Base-by-base conservation (phyloP, 2,113 vertebrate species). In the Zosterops lateralis region DNA sequence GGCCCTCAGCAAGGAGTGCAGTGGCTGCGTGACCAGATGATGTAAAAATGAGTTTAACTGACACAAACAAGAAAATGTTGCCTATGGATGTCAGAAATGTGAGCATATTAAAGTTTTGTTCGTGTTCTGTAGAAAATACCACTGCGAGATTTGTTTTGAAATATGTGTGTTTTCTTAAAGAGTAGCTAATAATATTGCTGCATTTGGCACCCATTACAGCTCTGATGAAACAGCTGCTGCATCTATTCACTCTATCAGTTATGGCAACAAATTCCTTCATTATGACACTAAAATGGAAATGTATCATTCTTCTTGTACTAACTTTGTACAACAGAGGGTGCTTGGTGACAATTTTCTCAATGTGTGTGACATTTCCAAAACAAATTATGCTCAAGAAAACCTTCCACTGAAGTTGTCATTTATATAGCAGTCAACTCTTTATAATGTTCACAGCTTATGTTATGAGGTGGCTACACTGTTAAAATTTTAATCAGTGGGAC, bases 221-320 rank as follows among this genome's bases (percentile, higher is more conserved):
- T 79, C 57, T 78, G 92, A 71, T 54, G 80, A 96, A 96, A 66
- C 97, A 97, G 97, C 98, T 97, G 97, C 96, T 68, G 75, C 90
- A 78, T 96, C 97, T 94, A 91, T 90, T 97, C 90, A 91, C 92
- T 80, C 20, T 81, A 92, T 95, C 97, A 96, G 97, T 96, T 96
- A 95, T 88, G 72, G 96, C 95, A 95, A 84, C 96, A 94, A 85
- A 97, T 95, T 94, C 84, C 97, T 97, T 96, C 96, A 92, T 93
- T 94, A 94, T 97, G 97, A 97, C 97, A 97, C 96, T 95, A 94
- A 89, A 97, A 97, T 97, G 96, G 95, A 97, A 97, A 97, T 95
- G 92, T 70, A 96, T 97, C 97, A 62, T 96, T 97, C 96, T 97
- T 97, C 94, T 93, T 90, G 57, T 82, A 89, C 96, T 96, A 89